Evolutionary conservation across 2,888 invertebrate species (phyloP).

Genomic region (Ormyrus rosae): DNA sequence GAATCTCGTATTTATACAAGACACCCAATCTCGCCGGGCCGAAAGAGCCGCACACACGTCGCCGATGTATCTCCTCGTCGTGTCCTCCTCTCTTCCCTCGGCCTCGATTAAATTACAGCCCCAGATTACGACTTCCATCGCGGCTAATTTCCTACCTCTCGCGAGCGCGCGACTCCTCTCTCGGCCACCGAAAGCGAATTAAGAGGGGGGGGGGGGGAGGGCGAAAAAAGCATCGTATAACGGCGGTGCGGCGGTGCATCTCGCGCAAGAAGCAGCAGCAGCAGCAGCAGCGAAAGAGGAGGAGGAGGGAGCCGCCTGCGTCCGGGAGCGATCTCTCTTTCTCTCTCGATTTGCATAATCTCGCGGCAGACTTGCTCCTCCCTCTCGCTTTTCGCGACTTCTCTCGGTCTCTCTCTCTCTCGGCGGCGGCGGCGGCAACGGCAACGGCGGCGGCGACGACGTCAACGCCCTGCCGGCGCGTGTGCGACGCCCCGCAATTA

Average conservation of each 20-base stretch:
- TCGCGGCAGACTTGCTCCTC: conserved; percentile 56
- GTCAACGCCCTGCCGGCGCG: conserved; percentile 50
- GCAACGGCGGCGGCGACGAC: conserved; percentile 31
- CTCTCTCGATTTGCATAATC: conserved; percentile 61
- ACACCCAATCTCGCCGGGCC: no score
- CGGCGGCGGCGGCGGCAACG: not conserved
- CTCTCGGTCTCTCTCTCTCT: conserved; percentile 22
- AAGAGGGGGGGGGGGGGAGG: not conserved
- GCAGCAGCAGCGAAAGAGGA: conserved; percentile 10
- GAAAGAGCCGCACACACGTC: no score
- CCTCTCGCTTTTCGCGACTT: not conserved
- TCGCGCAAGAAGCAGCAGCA: no score
- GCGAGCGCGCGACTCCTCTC: not conserved
- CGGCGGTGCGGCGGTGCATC: no score
- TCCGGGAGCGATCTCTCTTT: conserved; percentile 6
- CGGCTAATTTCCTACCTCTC: not conserved
- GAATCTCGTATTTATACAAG: not conserved
- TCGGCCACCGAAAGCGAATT: not conserved
- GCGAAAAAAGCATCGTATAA: not conserved
- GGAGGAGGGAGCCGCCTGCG: no score
- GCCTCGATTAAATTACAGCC: conserved; percentile 2
- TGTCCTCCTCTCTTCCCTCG: not conserved
- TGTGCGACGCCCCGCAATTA: conserved; percentile 61
- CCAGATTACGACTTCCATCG: conserved; percentile 9
- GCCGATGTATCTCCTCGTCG: not conserved